Evolutionary conservation across 2,797 vertebrate genomes (phyloP), one percentile per base, ranked within the genome.

Genomic region (Brachymystax lenok): DNA sequence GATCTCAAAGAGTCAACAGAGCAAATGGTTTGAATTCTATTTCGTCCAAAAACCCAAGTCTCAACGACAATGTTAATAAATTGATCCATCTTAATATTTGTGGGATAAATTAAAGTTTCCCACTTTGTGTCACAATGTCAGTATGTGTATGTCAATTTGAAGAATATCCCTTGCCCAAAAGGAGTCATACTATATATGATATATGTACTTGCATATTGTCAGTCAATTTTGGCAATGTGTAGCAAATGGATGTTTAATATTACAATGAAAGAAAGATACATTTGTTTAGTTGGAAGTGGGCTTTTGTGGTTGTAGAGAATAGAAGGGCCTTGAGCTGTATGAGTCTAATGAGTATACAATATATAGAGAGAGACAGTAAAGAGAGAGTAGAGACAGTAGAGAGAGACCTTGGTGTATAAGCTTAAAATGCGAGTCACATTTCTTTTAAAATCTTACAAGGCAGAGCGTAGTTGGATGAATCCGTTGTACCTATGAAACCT

Each of bases 221-320:
- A 80, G 79, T 71, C 83, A 77, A 70, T 64, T 83, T 81, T 80
- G 85, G 82, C 83, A 75, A 80, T 74, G 3, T 77, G 84, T 80
- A 84, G 81, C 12, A 84, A 80, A 78, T 84, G 80, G 78, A 74
- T 83, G 76, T 85, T 86, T 85, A 80, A 76, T 82, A 82, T 87
- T 85, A 81, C 74, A 82, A 81, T 89, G 66, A 85, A 79, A 72
- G 87, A 81, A 83, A 40, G 35, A 66, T 24, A 52, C 52, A 59
- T 46, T 63, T n/a, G 21, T 33, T 40, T 63, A 27, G 50, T 76
- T 75, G 79, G 78, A 67, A 78, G 0, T 72, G 82, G 71, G 76
- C 85, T 83, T 76, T 73, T 54, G 76, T 77, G 76, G 74, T 74
- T 72, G 30, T 83, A 14, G 61, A 79, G 78, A 30, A 74, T 71